phyloP scores from a whole-genome alignment of 2,113 vertebrate genomes.

The Okapia johnstoni region DNA sequence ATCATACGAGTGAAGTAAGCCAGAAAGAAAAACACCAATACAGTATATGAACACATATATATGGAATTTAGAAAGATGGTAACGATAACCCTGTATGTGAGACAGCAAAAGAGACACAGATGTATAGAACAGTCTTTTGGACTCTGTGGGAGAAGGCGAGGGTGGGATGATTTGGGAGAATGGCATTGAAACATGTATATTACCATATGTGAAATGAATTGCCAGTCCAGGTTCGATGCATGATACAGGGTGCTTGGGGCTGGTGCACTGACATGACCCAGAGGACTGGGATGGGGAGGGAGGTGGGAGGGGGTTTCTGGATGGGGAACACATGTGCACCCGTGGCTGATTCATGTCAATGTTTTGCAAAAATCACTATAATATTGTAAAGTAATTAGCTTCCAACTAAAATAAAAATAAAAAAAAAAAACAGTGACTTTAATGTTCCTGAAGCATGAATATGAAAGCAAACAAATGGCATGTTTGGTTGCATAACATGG shows the following conservation, averaged over 20 bases:
- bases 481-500: neutral
- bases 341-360: neutral
- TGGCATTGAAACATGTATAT: neutral
- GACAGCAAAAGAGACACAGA: neutral
- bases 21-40: neutral
- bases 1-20: neutral
- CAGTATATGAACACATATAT: accelerated
- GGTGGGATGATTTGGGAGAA: neutral
- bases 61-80: neutral
- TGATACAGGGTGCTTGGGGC: neutral
- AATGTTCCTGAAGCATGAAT: neutral
- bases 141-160: neutral
- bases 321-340: neutral
- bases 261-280: neutral
- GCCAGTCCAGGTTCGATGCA: neutral
- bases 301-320: neutral
- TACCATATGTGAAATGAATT: neutral
- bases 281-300: neutral
- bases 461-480: neutral
- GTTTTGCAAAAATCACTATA: neutral
- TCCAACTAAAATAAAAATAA: neutral
- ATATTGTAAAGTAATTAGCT: neutral
- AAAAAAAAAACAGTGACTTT: neutral
- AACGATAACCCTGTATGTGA: neutral
- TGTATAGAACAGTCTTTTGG: neutral